phyloP scores from a whole-genome alignment of 2,888 invertebrate species.

The Philereme vetulata region DNA sequence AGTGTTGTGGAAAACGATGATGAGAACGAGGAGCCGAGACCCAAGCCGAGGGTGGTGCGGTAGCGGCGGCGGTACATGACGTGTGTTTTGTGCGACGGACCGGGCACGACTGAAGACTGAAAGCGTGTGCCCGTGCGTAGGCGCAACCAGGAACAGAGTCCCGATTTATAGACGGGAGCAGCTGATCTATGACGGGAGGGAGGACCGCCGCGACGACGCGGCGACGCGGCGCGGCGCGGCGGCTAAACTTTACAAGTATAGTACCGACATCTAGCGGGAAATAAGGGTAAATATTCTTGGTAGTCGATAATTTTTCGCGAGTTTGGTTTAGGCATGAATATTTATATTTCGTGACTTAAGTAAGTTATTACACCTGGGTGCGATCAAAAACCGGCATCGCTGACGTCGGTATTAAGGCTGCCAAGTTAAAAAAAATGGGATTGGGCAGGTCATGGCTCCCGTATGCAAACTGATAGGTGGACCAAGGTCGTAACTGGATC shows the following conservation, averaged over 20 bases:
- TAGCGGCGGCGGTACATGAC: constrained; percentile 78
- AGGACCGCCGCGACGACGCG: constrained; percentile 50
- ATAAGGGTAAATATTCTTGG: background rate
- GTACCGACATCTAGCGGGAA: constrained; percentile 34
- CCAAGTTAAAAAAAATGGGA: too few relatives aligned
- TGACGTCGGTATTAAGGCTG: too few relatives aligned
- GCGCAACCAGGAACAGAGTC: constrained; percentile 72
- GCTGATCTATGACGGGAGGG: constrained; percentile 49
- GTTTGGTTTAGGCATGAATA: background rate
- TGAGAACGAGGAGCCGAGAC: constrained; percentile 74
- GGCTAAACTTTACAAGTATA: background rate
- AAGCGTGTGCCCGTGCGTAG: constrained; percentile 49
- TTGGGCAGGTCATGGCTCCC: too few relatives aligned
- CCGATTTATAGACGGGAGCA: constrained; percentile 72
- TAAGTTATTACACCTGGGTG: too few relatives aligned
- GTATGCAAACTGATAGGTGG: too few relatives aligned
- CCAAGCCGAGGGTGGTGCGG: constrained; percentile 75
- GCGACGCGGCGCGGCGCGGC: constrained; percentile 44
- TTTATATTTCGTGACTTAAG: too few relatives aligned
- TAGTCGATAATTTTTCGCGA: background rate
- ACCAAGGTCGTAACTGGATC: too few relatives aligned
- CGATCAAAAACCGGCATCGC: too few relatives aligned
- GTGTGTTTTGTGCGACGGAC: constrained; percentile 55
- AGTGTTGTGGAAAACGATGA: constrained; percentile 68
- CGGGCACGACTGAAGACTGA: constrained; percentile 60